phyloP scores from a whole-genome alignment of 2,797 vertebrate species.

The Florisuga fusca region DNA sequence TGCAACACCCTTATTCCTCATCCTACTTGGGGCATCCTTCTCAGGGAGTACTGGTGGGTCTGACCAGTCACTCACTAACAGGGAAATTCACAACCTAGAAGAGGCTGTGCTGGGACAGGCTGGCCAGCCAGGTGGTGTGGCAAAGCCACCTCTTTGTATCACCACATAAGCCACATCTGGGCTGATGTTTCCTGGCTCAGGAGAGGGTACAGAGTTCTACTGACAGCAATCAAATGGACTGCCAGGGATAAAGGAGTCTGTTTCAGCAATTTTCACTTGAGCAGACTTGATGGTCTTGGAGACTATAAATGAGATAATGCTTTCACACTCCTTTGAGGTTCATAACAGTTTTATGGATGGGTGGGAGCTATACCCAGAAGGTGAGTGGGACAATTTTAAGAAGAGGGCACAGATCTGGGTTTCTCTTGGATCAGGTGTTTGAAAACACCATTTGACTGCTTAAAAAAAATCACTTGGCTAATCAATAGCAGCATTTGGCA shows the following conservation, averaged over 20 bases:
- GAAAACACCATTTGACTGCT: not conserved
- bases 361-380: not conserved
- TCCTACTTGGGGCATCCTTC: not conserved
- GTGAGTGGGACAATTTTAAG: not conserved
- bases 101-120: not conserved
- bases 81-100: not conserved
- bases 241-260: not conserved
- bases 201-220: not conserved
- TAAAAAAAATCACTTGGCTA: not conserved
- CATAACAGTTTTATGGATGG: not conserved
- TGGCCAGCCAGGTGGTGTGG: not conserved
- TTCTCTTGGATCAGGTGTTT: not conserved
- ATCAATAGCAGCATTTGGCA: not conserved
- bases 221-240: not conserved
- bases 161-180: accelerated
- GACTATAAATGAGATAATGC: not conserved
- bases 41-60: not conserved
- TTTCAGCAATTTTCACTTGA: not conserved
- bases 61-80: accelerated
- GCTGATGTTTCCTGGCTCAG: not conserved
- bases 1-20: not conserved
- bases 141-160: not conserved
- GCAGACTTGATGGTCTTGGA: not conserved
- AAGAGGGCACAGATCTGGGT: not conserved
- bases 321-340: not conserved